Base-by-base conservation (phyloP, 2,113 vertebrate species). In the Pelmatolapia mariae region DNA sequence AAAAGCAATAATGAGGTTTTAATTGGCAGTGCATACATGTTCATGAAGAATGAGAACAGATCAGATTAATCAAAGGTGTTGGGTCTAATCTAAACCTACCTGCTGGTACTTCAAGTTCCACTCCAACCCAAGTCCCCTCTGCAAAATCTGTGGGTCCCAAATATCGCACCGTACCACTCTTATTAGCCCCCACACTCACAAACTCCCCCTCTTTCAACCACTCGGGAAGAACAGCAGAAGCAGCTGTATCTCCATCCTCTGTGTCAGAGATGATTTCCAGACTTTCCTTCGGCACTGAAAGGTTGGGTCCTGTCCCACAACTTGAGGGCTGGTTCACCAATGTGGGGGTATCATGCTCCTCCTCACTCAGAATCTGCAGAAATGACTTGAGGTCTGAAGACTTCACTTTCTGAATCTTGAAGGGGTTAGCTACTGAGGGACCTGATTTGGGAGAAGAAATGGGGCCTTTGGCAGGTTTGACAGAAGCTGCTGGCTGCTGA, bases 161-260 rank as follows among this genome's bases (percentile, higher is more conserved):
- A 2, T 98, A 99, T 16, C 97, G 94, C 7, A 99, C 97, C 0
- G 84, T 95, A 29, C 98, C 98, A 0, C 82, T 96, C 89, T 99
- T 99, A 82, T 96, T 98, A 1, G 95, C 45, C 2, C 98, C 98
- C 2, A 99, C 97, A 0, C 95, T 95, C 40, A 99, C 98, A 3
- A 97, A 97, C 63, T 98, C 98, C 1, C 98, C 99, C 68, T 97
- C 98, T 11, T 95, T 98, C 87, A 99, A 92, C 99, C 99, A 99
- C 22, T 97, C 97, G 0, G 98, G 98, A 33, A 98, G 85, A 11
- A 96, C 95, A 0, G 18, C 15, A 1, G 71, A 16, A 9, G 85
- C 22, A 6, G 68, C 8, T 0, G 90, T 94, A 8, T 94, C 91
- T 9, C 96, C 96, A 16, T 97, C 97, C 45, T 97, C 96, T 0